Base-by-base conservation (phyloP, 2,797 vertebrate genomes). In the Acomys russatus region DNA sequence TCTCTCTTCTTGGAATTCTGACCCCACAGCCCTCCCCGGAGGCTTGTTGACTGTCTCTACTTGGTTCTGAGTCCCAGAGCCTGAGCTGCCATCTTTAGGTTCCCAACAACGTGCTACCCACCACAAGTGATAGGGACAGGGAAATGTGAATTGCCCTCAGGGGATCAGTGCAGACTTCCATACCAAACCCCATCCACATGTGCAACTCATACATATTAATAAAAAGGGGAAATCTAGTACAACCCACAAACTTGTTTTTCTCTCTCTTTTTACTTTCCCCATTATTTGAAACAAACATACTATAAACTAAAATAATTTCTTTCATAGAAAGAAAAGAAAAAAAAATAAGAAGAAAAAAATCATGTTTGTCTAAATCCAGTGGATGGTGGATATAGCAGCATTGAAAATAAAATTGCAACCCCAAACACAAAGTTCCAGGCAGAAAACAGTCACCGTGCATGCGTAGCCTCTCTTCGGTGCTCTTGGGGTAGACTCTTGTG, bases 311-410 rank as follows among this genome's bases (percentile, higher is more conserved):
- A 98, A 63, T 98, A 94, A 98, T 98, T 98, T 99, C 99, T 99
- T 99, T 99, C 99, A 99, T 97, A 99, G 99, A 99, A 99, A 99
- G 99, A 99, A 99, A 99, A 98, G 96, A 98, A 98, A 97, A 90
- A 54, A 68, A 15, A 97, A 95, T 84, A 98, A 66, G 92, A 92
- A 92, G 96, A 59, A 74, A 76, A 49, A 76, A 76, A 76, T 96
- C 95, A 97, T 88, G 90, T 97, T 91, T 97, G 94, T 97, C 98
- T 98, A 98, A 98, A 97, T 98, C 98, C 97, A 97, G 97, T 97
- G 96, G 96, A 98, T 96, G 80, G 94, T 98, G 97, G 97, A 98
- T 99, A 92, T 97, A 99, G 99, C 99, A 99, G 99, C 99, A 99
- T 98, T 97, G 93, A 97, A 98, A 98, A 98, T 98, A 97, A 98